Base-by-base conservation (phyloP, 2,113 vertebrate species). In the Desmodus rotundus region DNA sequence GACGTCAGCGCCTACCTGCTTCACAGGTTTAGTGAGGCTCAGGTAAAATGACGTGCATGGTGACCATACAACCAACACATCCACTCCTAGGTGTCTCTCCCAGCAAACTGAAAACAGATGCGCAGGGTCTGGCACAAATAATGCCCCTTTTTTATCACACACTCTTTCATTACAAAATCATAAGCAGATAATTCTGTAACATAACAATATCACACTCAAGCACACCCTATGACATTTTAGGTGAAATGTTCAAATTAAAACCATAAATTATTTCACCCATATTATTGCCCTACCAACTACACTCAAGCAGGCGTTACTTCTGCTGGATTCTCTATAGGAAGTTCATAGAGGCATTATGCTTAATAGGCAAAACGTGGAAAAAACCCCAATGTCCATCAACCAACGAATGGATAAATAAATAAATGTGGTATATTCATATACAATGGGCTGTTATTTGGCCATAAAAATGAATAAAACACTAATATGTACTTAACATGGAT, bases 371-470 rank as follows among this genome's bases (percentile, higher is more conserved):
- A 86, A 92, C 68, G 61, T 73, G 36, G 78, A 73, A 70, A 38
- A 8, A 36, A 61, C 20, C 50, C 45, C 89, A 45, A 38, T 61
- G 26, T 58, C 26, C 38, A 61, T 47, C 38, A 67, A 7, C 41
- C 90, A 41, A 73, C 16, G 36, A 72, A 63, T 16, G 26, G 38
- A 67, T 92, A 92, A 95, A 61, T 92, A 92, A 95, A 61, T 47
- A 78, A 92, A 72, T 76, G 58, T 52, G 16, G 17, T 72, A 4
- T 81, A 38, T 89, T 45, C 58, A 16, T 54, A 52, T 54, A 52
- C 14, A 82, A 56, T 56, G 63, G 54, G 80, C 2, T 50, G 43
- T 65, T 65, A 76, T 72, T 74, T 65, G 33, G 31, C 45, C 28
- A 33, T 82, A 38, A 56, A 88, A 93, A 87, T 24, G 24, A 80